A percentile compares a stretch with the other conserved stretches of the same genome.
These are phyloP conservation scores for Cynoglossus semilaevis DNA, from an alignment of 2,113 vertebrate species.

Conservation along the genomic window DNA sequence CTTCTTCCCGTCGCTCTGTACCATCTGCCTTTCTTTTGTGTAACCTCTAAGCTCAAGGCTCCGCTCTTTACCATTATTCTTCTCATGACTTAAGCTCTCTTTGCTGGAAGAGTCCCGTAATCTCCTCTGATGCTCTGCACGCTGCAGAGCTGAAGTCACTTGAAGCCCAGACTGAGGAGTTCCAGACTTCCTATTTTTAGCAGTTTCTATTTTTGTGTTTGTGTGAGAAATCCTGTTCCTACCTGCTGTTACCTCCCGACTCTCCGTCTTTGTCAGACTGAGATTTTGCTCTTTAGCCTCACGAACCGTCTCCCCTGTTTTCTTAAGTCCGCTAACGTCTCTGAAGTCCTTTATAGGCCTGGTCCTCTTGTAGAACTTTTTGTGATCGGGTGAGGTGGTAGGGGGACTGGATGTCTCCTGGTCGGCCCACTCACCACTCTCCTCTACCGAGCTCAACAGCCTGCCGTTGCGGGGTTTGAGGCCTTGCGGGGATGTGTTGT, in stretches of 20 bases:
- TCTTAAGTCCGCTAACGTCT: conserved; percentile 79
- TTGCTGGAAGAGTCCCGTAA: conserved; percentile 38
- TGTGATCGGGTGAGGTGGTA: conserved; percentile 51
- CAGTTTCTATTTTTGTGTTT: conserved; percentile 25
- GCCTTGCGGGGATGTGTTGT: conserved; percentile 40
- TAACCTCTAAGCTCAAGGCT: conserved; percentile 23
- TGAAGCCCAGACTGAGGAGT: conserved; percentile 28
- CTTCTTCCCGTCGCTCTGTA: conserved; percentile 22
- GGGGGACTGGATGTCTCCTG: conserved; percentile 38
- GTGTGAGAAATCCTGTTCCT: conserved; percentile 40
- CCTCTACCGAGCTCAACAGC: conserved; percentile 52
- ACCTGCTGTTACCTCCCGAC: conserved; percentile 42
- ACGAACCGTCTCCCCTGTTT: conserved; percentile 53
- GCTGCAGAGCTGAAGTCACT: conserved; percentile 21
- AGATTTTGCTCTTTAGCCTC: conserved; percentile 66
- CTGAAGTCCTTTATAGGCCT: conserved; percentile 44
- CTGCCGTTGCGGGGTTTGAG: conserved; percentile 34
- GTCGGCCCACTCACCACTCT: conserved; percentile 46
- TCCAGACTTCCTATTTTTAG: conserved; percentile 34
- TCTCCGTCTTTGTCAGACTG: conserved; percentile 59
- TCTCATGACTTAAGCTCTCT: conserved; percentile 44
- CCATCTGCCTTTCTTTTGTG: conserved; percentile 29
- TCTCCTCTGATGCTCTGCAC: conserved; percentile 26
- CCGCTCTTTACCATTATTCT: conserved; percentile 29
- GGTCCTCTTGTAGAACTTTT: conserved; percentile 57